phyloP scores from a whole-genome alignment of 2,888 invertebrate species.

The Nomada flava region DNA sequence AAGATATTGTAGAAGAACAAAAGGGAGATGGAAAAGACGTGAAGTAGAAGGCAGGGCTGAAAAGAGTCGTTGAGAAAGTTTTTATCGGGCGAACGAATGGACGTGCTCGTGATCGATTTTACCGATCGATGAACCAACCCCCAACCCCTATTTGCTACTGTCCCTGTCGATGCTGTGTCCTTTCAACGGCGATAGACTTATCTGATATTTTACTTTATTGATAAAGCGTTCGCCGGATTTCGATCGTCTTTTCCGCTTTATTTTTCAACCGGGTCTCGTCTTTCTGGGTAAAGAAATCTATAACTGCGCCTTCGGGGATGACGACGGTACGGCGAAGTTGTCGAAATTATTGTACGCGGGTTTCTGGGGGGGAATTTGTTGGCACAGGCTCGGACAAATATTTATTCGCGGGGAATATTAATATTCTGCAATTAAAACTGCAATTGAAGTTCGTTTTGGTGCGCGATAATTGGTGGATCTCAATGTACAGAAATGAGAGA shows the following conservation, averaged over 20 bases:
- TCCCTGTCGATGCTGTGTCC: constrained; percentile 11
- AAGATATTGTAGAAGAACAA: constrained; percentile 61
- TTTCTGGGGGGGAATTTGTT: no score
- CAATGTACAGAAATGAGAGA: no score
- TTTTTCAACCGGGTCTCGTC: not conserved
- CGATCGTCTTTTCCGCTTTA: not conserved
- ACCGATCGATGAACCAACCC: constrained; percentile 27
- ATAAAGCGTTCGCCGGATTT: not conserved
- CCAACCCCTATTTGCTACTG: not conserved
- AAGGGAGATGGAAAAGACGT: constrained; percentile 21
- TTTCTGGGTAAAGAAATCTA: no score
- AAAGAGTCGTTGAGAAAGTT: constrained; percentile 55
- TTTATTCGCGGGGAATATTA: no score
- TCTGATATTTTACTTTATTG: constrained; percentile 12
- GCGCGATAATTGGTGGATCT: no score
- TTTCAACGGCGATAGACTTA: constrained; percentile 8
- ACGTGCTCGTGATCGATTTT: constrained; percentile 38
- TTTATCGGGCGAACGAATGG: constrained; percentile 33
- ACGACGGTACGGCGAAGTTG: no score
- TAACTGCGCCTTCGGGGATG: no score
- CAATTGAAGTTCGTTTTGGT: no score
- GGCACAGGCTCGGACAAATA: no score
- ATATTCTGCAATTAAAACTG: no score
- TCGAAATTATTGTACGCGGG: no score
- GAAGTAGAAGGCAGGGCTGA: constrained; percentile 31